Conservation (phyloP, 2,888 invertebrate species). For the Catocala sponsa region DNA sequence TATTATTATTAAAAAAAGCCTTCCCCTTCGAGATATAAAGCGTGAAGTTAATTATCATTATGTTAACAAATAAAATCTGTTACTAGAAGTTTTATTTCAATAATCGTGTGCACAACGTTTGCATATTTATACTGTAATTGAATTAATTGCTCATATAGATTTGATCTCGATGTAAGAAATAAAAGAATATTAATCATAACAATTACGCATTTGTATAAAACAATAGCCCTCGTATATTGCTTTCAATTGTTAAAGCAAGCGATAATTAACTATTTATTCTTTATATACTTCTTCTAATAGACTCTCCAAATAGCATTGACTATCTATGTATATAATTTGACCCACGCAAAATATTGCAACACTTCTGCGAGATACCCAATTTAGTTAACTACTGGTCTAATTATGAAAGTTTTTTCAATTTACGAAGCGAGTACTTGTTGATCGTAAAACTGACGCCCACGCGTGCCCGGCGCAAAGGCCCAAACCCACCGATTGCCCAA, state of each 20-base stretch:
- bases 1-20: no score
- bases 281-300: no score
- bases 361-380: constrained; percentile 1
- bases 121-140: constrained; percentile 7
- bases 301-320: no score
- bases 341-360: not conserved
- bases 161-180: constrained; percentile 2
- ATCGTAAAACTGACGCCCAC: constrained; percentile 42
- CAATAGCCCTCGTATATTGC: not conserved
- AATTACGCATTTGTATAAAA: not conserved
- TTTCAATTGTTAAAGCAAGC: no score
- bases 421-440: constrained; percentile 21
- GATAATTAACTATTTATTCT: no score
- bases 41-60: no score
- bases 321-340: not conserved
- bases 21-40: no score
- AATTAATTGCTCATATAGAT: constrained; percentile 2
- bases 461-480: constrained; percentile 21
- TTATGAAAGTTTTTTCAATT: constrained; percentile 27
- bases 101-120: not conserved
- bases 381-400: constrained; percentile 18
- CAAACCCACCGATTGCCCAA: constrained; percentile 51
- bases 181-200: constrained; percentile 7
- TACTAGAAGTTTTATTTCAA: not conserved
- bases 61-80: no score